Conservation (phyloP, 2,113 vertebrate genomes). For the Neodon shergylaensis region DNA sequence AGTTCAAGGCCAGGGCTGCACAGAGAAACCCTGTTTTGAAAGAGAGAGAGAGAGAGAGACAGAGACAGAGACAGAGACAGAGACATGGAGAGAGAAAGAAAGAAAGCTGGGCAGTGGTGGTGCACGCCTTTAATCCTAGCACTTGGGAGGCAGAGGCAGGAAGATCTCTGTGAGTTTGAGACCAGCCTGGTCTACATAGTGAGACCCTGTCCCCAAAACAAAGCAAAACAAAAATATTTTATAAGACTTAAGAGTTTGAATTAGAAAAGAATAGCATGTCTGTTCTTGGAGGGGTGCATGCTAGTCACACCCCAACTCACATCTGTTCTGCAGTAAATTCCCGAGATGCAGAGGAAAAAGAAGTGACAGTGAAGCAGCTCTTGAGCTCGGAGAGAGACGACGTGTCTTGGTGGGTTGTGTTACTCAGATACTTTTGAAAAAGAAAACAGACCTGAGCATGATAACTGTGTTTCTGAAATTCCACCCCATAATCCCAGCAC, state of each 20-base stretch:
- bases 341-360: background rate
- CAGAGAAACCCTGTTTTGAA: background rate
- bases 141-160: too few species aligned
- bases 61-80: too few species aligned
- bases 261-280: background rate
- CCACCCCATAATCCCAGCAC: background rate
- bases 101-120: too few species aligned
- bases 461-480: background rate
- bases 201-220: background rate
- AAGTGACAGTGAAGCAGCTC: background rate
- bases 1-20: background rate
- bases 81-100: too few species aligned
- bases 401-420: background rate
- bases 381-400: background rate
- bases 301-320: background rate
- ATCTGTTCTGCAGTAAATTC: background rate
- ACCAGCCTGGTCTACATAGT: background rate
- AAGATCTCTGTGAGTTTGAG: background rate
- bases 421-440: background rate
- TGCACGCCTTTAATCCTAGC: too few species aligned
- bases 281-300: background rate
- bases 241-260: background rate
- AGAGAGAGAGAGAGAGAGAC: too few species aligned
- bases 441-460: background rate
- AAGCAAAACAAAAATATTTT: background rate